Percentiles rank a stretch among this genome's conserved stretches.
phyloP scores from a whole-genome alignment of 2,797 vertebrate genomes.

The Lepus oiostolus region DNA sequence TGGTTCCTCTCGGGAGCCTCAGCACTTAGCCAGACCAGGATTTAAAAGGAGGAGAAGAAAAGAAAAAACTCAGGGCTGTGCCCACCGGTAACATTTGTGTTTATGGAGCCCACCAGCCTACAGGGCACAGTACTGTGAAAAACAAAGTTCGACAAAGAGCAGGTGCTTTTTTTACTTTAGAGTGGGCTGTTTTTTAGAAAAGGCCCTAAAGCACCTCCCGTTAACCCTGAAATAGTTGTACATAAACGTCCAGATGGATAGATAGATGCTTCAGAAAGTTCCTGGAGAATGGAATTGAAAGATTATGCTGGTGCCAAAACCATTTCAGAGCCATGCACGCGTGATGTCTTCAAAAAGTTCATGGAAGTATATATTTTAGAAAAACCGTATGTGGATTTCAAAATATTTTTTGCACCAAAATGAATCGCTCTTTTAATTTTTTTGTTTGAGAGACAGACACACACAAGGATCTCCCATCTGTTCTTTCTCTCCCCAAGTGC shows the following conservation, averaged over 20 bases:
- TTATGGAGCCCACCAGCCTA: fast-evolving
- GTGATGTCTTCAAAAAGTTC: no score
- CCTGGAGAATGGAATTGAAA: no score
- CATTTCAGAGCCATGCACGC: no score
- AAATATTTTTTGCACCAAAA: no score
- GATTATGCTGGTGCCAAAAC: no score
- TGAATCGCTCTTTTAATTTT: no score
- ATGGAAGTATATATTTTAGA: no score
- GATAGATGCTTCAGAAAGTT: no score
- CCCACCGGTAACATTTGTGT: background rate
- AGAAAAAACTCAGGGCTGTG: background rate
- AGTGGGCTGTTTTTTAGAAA: background rate
- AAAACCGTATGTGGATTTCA: no score
- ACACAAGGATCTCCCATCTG: no score
- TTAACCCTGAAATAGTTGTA: slow-evolving; percentile 4
- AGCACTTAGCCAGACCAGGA: background rate
- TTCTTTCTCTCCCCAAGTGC: no score
- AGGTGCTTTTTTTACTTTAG: background rate
- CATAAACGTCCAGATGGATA: background rate
- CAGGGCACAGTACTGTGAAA: background rate
- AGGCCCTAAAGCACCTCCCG: background rate
- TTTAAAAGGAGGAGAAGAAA: background rate
- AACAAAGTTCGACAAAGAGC: background rate
- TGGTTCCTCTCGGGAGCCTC: background rate
- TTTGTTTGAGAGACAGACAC: no score